Evolutionary conservation across 2,888 invertebrate genomes (phyloP).

Genomic region (Idaea biselata): DNA sequence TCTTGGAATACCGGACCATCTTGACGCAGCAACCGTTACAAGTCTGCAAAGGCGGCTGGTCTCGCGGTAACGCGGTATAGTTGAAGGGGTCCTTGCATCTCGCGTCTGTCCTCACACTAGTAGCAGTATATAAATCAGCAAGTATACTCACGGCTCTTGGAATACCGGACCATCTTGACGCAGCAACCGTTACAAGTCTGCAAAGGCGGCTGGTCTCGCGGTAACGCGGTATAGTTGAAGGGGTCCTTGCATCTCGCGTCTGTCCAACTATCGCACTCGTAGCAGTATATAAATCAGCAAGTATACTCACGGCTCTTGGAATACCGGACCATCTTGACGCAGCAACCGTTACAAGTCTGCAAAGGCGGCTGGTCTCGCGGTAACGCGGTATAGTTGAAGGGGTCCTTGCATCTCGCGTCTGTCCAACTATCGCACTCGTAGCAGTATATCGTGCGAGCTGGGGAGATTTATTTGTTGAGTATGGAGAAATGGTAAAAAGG

Average conservation of each 20-base stretch:
- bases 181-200: slow-evolving; percentile 96
- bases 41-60: slow-evolving; percentile 92
- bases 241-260: slow-evolving; percentile 95
- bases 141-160: slow-evolving; percentile 93
- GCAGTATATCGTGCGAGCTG: slow-evolving; percentile 94
- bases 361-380: slow-evolving; percentile 93
- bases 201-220: slow-evolving; percentile 92
- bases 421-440: slow-evolving; percentile 97
- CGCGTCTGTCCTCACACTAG: slow-evolving; percentile 94
- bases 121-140: no score
- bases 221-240: slow-evolving; percentile 94
- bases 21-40: slow-evolving; percentile 97
- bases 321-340: slow-evolving; percentile 97
- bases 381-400: slow-evolving; percentile 94
- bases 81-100: slow-evolving; percentile 96
- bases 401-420: slow-evolving; percentile 93
- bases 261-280: slow-evolving; percentile 95
- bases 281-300: slow-evolving; percentile 86
- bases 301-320: slow-evolving; percentile 90
- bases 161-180: slow-evolving; percentile 96
- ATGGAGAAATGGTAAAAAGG: no score
- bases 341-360: slow-evolving; percentile 95
- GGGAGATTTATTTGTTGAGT: not conserved
- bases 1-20: slow-evolving; percentile 95
- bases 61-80: slow-evolving; percentile 92